Base-by-base conservation (phyloP, 2,113 vertebrate genomes). In the Cariama cristata region DNA sequence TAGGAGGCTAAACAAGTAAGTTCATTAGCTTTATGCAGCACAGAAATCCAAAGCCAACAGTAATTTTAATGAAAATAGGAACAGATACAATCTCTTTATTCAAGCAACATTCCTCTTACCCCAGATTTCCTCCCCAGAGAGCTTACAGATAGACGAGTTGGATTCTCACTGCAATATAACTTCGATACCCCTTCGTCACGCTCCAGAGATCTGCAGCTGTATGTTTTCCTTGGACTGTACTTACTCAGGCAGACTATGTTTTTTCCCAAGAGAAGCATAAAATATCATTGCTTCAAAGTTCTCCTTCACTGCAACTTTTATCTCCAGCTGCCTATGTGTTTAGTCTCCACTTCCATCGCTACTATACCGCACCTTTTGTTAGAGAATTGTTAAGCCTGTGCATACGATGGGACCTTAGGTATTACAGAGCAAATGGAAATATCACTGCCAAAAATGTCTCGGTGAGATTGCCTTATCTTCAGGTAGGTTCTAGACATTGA, bases 181-280 rank as follows among this genome's bases (percentile, higher is more conserved):
- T 91, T 80, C 76, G 68, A 44, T 56, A 85, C n/a, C 69, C 45
- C 6, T 79, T 62, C 86, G 60, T 73, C 73, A 74, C 4, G 15
- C 35, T 88, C 71, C 71, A 27, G 24, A 76, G 82, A 79, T 38
- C 66, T 40, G 35, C 45, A 95, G 62, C 32, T 19, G 2, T 45
- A 13, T 30, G 26, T 88, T 91, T 96, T 80, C 67, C 63, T 94
- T 77, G 71, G 74, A 59, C 74, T 58, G 32, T 59, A 69, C 58
- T 87, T 89, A 86, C 19, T 82, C 45, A 73, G 38, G 18, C 74
- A 94, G 58, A 66, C 67, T 58, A 35, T 2, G 4, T 40, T 82
- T 92, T 73, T 67, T 86, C 85, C 90, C 75, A 69, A 90, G 73
- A 87, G 86, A 79, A 93, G 21, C 30, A 80, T 76, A 93, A 96